Evolutionary conservation across 2,113 vertebrate species (phyloP).

Genomic region (Echinops telfairi): DNA sequence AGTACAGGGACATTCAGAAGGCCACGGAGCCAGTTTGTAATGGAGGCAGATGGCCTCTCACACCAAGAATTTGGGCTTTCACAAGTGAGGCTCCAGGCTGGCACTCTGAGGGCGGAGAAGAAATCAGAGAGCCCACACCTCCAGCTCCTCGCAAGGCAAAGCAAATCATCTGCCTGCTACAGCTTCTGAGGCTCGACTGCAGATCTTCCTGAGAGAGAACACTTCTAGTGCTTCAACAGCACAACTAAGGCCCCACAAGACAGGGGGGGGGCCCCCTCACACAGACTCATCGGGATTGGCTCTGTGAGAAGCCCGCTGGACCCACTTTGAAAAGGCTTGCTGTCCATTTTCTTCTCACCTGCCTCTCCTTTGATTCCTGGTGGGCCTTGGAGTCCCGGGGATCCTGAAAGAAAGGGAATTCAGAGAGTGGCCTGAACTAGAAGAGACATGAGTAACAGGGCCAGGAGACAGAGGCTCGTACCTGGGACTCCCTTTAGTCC

Average conservation of each 20-base stretch:
- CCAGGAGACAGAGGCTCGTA: not conserved
- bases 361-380: constrained; percentile 82
- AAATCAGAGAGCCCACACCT: not conserved
- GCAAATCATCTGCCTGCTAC: not conserved
- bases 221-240: not conserved
- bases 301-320: fast-evolving
- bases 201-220: fast-evolving
- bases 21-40: not conserved
- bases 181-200: not conserved
- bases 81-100: not conserved
- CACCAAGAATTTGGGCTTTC: not conserved
- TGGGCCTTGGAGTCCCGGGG: constrained; percentile 79
- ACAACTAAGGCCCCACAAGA: fast-evolving
- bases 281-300: not conserved
- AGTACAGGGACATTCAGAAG: not conserved
- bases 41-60: not conserved
- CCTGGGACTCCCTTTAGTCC: not conserved
- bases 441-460: fast-evolving
- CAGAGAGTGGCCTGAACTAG: not conserved
- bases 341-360: constrained; percentile 76
- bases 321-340: not conserved
- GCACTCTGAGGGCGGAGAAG: too few species aligned
- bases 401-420: constrained; percentile 81
- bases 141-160: not conserved
- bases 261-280: not conserved